Base-by-base conservation (phyloP, 2,797 vertebrate species). In the Carduelis carduelis region DNA sequence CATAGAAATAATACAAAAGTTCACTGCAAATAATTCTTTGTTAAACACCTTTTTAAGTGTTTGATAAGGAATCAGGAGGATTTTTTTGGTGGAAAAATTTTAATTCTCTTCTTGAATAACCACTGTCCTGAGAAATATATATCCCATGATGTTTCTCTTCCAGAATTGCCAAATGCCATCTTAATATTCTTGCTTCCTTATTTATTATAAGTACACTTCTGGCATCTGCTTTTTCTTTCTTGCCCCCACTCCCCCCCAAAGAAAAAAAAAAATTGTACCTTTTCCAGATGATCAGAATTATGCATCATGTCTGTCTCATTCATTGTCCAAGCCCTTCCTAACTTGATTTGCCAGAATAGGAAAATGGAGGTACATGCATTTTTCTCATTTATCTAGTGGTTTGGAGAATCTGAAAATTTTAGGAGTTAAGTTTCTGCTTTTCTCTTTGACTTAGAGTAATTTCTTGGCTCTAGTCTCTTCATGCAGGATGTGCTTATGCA, bases 1-100 rank as follows among this genome's bases (percentile, higher is more conserved):
- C 6, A n/a, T 19, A 12, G 68, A 85, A 60, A 81, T 37, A 41
- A 61, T 47, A 20, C 10, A 76, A 50, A 10, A 76, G 72, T 44
- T 76, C 22, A 59, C 22, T 47, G 53, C 6, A 68, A 87, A 60
- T 43, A 47, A 8, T 4, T 39, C 71, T 64, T 72, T 75, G 10
- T 47, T 61, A 72, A 64, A 57, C 17, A 26, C 5, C 3, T 26
- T 71, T 81, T 68, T 11, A 56, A 28, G 23, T 19, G 23, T 49
- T 64, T 71, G 8, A 37, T 71, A n/a, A 43, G 8, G 14, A 60
- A 44, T 46, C 7, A 19, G 49, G 44, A 39, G 14, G 47, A 12
- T 15, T 28, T 65, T 37, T 44, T 26, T 17, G 2, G 12, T 0
- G 0, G 39, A 8, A 53, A 27, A 37, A 11, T 12, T 53, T 27